These are phyloP conservation scores for Athetis lepigone DNA, from an alignment of 2,888 invertebrate genomes.

Conservation along the genomic window DNA sequence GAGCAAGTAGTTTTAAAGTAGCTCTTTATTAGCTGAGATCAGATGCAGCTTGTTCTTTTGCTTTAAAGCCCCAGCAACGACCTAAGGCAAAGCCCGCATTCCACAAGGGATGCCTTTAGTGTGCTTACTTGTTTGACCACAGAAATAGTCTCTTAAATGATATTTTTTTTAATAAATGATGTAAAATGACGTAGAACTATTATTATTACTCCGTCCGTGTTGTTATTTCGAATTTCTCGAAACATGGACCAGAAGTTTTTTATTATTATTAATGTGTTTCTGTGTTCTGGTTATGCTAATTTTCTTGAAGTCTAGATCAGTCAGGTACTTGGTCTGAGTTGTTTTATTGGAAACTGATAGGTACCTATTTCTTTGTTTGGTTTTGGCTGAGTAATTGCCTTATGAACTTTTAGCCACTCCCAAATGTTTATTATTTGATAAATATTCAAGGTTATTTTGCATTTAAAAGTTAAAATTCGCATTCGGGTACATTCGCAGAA, in stretches of 20 bases:
- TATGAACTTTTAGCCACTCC: slow-evolving; percentile 16
- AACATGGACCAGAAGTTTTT: slow-evolving; percentile 4
- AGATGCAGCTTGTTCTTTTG: no score
- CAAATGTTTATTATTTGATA: slow-evolving; percentile 29
- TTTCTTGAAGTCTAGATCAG: neutral
- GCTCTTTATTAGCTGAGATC: no score
- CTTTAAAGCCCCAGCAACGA: no score
- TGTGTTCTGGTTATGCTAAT: slow-evolving; percentile 41
- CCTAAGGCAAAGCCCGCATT: no score
- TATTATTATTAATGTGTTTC: neutral
- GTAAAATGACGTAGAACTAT: neutral
- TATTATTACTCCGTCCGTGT: neutral
- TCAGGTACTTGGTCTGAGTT: slow-evolving; percentile 8
- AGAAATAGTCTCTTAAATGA: no score
- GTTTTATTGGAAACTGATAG: neutral
- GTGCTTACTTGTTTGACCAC: no score
- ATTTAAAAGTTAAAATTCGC: slow-evolving; percentile 14
- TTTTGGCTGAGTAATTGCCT: slow-evolving; percentile 9
- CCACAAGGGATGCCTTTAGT: no score
- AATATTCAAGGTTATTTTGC: slow-evolving; percentile 38
- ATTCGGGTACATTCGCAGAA: slow-evolving; percentile 15
- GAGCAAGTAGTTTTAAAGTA: no score
- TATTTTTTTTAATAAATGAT: neutral
- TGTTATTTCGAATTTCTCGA: slow-evolving; percentile 8
- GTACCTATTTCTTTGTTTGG: slow-evolving; percentile 16